Base-by-base conservation (phyloP, 2,113 vertebrate species). In the Oncorhynchus clarkii region DNA sequence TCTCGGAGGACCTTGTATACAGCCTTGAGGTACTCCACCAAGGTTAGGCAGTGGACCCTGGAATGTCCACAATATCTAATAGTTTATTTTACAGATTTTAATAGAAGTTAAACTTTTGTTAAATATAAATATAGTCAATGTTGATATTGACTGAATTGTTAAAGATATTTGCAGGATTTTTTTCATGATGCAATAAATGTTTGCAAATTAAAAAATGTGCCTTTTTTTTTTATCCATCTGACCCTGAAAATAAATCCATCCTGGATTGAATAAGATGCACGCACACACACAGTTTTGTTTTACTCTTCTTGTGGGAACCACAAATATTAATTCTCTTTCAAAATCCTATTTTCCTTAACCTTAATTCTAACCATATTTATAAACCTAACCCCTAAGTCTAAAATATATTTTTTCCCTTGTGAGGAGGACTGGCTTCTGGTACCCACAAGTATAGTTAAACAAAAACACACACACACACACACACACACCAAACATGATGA, bases 1-100 rank as follows among this genome's bases (percentile, higher is more conserved):
- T 45, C 39, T 45, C 34, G 1, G 39, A 45, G 39, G 65, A 67
- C 5, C 31, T 39, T 31, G 67, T 68, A 39, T 68, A 67, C 51
- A 54, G 51, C 51, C 51, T 54, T 54, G n/a, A 62, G n/a, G 59
- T 62, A 62, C n/a, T 62, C 59, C 59, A 62, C 59, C 59, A 62
- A 24, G n/a, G n/a, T 62, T 22, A n/a, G 20, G 5, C 59, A 8
- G 16, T 62, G 59, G 59, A n/a, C 59, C 59, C n/a, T 22, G 18
- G n/a, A 62, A n/a, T 34, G 66, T 67, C 6, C 9, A 34, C 67
- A 34, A 34, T 27, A 13, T 66, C 24, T 26, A 29, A 29, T 27
- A 16, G 64, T 66, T 66, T 27, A 27, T 27, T 5, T 67, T 31
- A 24, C 18, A n/a, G 59, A 62, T 62, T 62, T 62, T n/a, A 62